Conservation (phyloP, 2,113 vertebrate genomes). For the Pyxicephalus adspersus region DNA sequence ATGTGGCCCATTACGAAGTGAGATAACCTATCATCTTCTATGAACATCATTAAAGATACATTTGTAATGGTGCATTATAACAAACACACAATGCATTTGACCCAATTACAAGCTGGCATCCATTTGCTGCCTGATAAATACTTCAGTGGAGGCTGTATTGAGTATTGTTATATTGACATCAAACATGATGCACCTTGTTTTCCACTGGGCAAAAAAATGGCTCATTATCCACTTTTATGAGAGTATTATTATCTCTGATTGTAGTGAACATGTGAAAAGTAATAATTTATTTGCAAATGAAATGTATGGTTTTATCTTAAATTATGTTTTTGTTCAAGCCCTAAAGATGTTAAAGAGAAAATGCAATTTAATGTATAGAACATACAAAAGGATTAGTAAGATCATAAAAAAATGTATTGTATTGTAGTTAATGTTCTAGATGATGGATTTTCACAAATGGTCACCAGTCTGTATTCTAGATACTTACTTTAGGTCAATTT, state of each 20-base stretch:
- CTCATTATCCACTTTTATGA: slow-evolving; percentile 16
- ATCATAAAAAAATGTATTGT: neutral
- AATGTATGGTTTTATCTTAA: neutral
- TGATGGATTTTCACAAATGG: no score
- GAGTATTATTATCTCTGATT: slow-evolving; percentile 24
- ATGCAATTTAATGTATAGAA: neutral
- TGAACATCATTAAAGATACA: slow-evolving; percentile 36
- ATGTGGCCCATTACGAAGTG: slow-evolving; percentile 18
- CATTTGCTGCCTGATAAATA: slow-evolving; percentile 36
- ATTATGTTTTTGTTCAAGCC: neutral
- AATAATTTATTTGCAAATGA: neutral
- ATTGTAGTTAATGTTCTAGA: no score
- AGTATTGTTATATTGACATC: slow-evolving; percentile 37
- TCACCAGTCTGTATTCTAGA: no score
- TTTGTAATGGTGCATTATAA: slow-evolving; percentile 41
- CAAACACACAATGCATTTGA: slow-evolving; percentile 48
- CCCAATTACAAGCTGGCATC: slow-evolving; percentile 29
- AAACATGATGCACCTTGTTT: slow-evolving; percentile 25
- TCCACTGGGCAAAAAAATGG: slow-evolving; percentile 32
- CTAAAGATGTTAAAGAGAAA: neutral
- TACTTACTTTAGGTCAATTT: no score
- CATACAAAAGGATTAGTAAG: no score
- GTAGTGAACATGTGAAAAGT: neutral
- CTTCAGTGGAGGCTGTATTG: slow-evolving; percentile 14
- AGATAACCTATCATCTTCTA: slow-evolving; percentile 16